phyloP scores from a whole-genome alignment of 1,140 invertebrate genomes.

The Drosophila serrata region DNA sequence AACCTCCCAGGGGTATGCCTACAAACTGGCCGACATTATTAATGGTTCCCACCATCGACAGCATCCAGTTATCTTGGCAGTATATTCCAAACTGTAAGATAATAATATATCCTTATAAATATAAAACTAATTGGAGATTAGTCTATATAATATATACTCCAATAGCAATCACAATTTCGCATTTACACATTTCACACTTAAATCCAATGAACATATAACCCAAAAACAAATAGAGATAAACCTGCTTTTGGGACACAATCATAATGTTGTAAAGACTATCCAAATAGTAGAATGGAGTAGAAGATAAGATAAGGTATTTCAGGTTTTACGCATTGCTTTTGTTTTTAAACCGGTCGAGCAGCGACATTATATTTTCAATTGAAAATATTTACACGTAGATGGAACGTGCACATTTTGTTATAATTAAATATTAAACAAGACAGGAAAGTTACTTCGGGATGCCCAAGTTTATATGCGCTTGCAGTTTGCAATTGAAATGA shows the following conservation, averaged over 20 bases:
- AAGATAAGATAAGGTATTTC: conserved; percentile 1
- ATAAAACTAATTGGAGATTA: background rate
- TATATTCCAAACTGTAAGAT: conserved; percentile 87
- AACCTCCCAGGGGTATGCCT: conserved; percentile 89
- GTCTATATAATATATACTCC: background rate
- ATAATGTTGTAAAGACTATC: background rate
- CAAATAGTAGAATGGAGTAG: background rate
- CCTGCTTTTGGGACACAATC: background rate
- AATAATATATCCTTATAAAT: background rate
- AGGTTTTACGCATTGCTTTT: background rate
- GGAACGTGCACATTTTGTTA: background rate
- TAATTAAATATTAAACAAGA: background rate
- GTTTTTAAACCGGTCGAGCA: background rate
- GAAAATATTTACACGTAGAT: background rate
- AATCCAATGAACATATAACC: background rate
- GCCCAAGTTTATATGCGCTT: no score
- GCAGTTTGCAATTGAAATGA: no score
- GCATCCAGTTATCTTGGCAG: conserved; percentile 89
- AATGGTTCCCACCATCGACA: conserved; percentile 90
- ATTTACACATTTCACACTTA: background rate
- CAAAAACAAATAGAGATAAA: background rate
- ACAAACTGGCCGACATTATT: conserved; percentile 91
- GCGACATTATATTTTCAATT: background rate
- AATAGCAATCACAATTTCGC: background rate
- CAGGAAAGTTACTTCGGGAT: no score